Conservation (phyloP, 1,140 invertebrate species). For the Druon quercuslanigerum region DNA sequence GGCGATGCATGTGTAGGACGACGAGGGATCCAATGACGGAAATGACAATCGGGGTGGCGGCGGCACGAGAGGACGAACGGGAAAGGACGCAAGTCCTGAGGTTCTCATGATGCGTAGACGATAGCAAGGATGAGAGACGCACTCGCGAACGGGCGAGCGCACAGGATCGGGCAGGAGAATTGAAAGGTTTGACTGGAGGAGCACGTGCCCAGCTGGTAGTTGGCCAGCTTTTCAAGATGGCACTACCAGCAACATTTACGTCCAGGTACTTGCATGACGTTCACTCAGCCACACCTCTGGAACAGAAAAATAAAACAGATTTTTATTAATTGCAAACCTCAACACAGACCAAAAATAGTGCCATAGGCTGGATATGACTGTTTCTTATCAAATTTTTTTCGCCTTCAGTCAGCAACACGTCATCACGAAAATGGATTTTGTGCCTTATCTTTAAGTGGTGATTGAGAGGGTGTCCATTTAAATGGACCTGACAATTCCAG, state of each 20-base stretch:
- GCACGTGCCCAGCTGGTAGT: conserved; percentile 53
- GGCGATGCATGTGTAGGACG: conserved; percentile 45
- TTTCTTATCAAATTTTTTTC: too few species aligned
- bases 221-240: conserved; percentile 54
- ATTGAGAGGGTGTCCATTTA: too few species aligned
- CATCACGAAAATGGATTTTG: conserved; percentile 9
- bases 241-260: conserved; percentile 62
- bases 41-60: conserved; percentile 11
- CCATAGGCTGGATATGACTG: neutral
- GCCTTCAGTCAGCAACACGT: too few species aligned
- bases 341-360: conserved; percentile 40
- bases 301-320: conserved; percentile 42
- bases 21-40: conserved; percentile 5
- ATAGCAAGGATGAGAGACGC: conserved; percentile 54
- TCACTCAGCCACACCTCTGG: conserved; percentile 61
- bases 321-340: conserved; percentile 25
- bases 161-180: conserved; percentile 31
- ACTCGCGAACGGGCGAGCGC: conserved; percentile 54
- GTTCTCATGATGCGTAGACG: conserved; percentile 64
- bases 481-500: too few species aligned
- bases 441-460: too few species aligned
- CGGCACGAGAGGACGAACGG: conserved; percentile 40
- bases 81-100: conserved; percentile 61
- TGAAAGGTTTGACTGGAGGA: conserved; percentile 44
- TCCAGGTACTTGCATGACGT: conserved; percentile 60